Conservation (phyloP, 2,797 vertebrate species). For the Clangula hyemalis region DNA sequence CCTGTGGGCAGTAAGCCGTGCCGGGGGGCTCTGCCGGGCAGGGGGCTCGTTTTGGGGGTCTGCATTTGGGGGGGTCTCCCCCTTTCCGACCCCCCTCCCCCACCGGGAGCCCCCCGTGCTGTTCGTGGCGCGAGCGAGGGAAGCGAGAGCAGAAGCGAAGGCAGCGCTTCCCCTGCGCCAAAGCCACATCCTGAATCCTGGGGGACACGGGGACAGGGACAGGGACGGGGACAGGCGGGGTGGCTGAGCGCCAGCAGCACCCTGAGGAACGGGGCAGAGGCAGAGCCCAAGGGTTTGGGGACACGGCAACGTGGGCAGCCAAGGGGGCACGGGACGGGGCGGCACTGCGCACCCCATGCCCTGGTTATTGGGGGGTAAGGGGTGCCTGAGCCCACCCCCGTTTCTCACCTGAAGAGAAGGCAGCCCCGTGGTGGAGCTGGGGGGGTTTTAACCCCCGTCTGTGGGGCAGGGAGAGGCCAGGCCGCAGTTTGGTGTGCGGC, state of each 20-base stretch:
- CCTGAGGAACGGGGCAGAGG: background rate
- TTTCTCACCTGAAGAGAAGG: background rate
- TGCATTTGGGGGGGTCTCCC: background rate
- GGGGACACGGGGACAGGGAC: background rate
- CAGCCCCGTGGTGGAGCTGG: background rate
- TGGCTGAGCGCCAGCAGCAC: background rate
- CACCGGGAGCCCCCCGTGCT: fast-evolving
- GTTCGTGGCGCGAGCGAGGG: background rate
- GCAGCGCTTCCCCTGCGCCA: background rate
- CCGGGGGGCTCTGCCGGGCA: background rate
- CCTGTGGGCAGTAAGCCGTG: fast-evolving
- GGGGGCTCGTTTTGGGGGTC: background rate
- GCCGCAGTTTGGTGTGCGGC: background rate
- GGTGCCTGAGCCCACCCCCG: background rate
- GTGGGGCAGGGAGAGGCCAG: background rate
- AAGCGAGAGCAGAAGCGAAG: constrained; percentile 59
- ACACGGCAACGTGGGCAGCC: background rate
- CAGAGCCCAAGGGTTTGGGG: background rate
- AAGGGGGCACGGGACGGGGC: background rate
- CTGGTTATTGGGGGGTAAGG: background rate
- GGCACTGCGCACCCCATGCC: background rate
- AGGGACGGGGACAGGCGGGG: background rate
- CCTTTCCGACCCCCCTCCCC: background rate
- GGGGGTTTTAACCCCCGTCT: background rate
- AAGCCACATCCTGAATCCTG: constrained; percentile 47